phyloP scores from a whole-genome alignment of 2,888 invertebrate genomes.

The Drosophila falleni region DNA sequence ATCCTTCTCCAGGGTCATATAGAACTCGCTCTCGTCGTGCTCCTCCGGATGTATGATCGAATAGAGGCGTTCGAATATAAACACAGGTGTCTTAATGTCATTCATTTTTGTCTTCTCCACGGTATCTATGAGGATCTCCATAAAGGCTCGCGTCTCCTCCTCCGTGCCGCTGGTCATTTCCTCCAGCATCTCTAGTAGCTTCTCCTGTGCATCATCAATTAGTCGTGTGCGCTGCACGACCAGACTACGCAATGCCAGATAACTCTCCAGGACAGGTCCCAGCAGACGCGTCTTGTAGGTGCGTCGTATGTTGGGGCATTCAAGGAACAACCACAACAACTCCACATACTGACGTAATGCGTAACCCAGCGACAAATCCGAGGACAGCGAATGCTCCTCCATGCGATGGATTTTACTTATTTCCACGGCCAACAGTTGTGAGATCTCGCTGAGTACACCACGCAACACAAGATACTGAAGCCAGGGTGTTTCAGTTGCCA shows the following conservation, averaged over 20 bases:
- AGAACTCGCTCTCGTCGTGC: slow-evolving; percentile 98
- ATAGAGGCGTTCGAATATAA: slow-evolving; percentile 98
- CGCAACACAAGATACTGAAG: slow-evolving; percentile 96
- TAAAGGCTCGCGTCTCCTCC: slow-evolving; percentile 97
- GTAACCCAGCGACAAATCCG: slow-evolving; percentile 97
- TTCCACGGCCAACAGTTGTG: slow-evolving; percentile 94
- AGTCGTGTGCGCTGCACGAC: slow-evolving; percentile 97
- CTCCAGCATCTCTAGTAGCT: slow-evolving; percentile 95
- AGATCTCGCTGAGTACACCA: slow-evolving; percentile 93
- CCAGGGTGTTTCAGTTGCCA: slow-evolving; percentile 95
- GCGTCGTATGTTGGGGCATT: slow-evolving; percentile 94
- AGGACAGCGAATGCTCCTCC: slow-evolving; percentile 96
- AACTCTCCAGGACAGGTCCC: slow-evolving; percentile 92
- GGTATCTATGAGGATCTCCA: slow-evolving; percentile 98
- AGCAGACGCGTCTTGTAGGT: slow-evolving; percentile 95
- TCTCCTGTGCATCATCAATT: slow-evolving; percentile 98
- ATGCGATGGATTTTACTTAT: slow-evolving; percentile 94
- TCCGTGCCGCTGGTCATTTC: slow-evolving; percentile 98
- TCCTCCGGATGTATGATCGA: slow-evolving; percentile 99
- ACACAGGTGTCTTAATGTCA: slow-evolving; percentile 98
- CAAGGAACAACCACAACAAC: slow-evolving; percentile 94
- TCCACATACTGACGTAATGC: slow-evolving; percentile 96
- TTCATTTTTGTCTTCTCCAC: slow-evolving; percentile 95
- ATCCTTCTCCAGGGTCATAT: slow-evolving; percentile 98
- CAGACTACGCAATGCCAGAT: slow-evolving; percentile 94